Base-by-base conservation (phyloP, 2,888 invertebrate species). In the Torymus tubicola region DNA sequence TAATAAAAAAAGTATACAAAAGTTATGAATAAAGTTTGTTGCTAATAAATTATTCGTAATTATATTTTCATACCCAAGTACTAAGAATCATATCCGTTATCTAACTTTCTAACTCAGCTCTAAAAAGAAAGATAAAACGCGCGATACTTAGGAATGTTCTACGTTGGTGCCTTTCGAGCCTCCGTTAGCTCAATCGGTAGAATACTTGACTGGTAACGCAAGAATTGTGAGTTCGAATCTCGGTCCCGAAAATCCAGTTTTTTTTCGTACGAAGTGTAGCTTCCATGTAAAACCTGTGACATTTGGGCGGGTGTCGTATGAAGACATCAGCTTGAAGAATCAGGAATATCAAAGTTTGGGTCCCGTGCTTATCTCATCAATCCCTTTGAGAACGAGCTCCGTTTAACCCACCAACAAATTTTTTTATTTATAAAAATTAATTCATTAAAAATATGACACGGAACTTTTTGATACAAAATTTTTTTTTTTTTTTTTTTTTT, bases 291-390 rank as follows among this genome's bases (percentile, higher is more conserved):
- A 74, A 81, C 84, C 87, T 86, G 86, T 79, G 80, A 79, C 81
- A 78, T 89, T 89, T 89, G 89, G 85, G 88, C 84, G 80, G 84
- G 67, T 86, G 85, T 74, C 81, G 84, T 83, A 69, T 76, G 82
- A 81, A 86, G 85, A 74, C 61, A 68, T 86, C 82, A 75, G 84
- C 87, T 88, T 86, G 89, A 88, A 84, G 70, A 58, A 83, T 85
- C 87, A 89, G 89, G 89, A 12, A 89, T 10, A 89, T 76, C 57
- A 85, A 87, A 82, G 77, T 12, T 77, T 85, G 87, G 85, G 80
- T 84, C 84, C 86, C 86, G 86, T 87, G 85, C 86, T 83, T 84
- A 80, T 84, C 72, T n/a, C 78, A 81, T 84, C 80, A 82, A 79
- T 72, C 60, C 74, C 42, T 71, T 77, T 67, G 73, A 82, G 75